Evolutionary conservation across 2,797 vertebrate genomes (phyloP).

Genomic region (Trematomus bernacchii): DNA sequence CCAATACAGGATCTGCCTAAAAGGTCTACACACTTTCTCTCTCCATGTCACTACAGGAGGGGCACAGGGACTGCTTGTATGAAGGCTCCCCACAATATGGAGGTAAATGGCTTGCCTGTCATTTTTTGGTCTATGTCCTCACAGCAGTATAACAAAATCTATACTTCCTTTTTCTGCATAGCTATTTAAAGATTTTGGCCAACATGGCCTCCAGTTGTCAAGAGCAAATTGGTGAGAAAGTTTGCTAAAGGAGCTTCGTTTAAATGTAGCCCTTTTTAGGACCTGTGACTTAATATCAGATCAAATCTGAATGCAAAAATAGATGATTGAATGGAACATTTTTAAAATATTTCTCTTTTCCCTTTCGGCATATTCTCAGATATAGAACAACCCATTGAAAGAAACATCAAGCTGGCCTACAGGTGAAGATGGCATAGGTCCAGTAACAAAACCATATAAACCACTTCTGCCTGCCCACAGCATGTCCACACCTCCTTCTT

Average conservation of each 20-base stretch:
- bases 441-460: conserved; percentile 57
- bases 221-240: conserved; percentile 23
- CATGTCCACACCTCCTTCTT: conserved; percentile 69
- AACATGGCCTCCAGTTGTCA: neutral
- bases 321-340: no score
- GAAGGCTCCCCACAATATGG: conserved; percentile 46
- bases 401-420: conserved; percentile 52
- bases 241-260: conserved; percentile 15
- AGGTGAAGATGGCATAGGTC: conserved; percentile 60
- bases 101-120: conserved; percentile 74
- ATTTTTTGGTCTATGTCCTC: conserved; percentile 44
- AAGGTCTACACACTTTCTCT: conserved; percentile 57
- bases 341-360: no score
- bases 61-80: conserved; percentile 76
- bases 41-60: conserved; percentile 69
- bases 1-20: conserved; percentile 71
- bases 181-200: conserved; percentile 30
- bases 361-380: neutral
- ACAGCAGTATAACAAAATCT: conserved; percentile 13
- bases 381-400: neutral
- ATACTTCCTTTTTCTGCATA: conserved; percentile 20
- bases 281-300: neutral
- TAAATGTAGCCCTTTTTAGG: conserved; percentile 4
- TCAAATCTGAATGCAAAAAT: neutral
- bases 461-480: conserved; percentile 34